Percentiles rank a stretch among this genome's conserved stretches.
These are phyloP conservation scores for Corythornis vintsioides DNA, from an alignment of 2,113 vertebrate genomes.

Conservation along the genomic window DNA sequence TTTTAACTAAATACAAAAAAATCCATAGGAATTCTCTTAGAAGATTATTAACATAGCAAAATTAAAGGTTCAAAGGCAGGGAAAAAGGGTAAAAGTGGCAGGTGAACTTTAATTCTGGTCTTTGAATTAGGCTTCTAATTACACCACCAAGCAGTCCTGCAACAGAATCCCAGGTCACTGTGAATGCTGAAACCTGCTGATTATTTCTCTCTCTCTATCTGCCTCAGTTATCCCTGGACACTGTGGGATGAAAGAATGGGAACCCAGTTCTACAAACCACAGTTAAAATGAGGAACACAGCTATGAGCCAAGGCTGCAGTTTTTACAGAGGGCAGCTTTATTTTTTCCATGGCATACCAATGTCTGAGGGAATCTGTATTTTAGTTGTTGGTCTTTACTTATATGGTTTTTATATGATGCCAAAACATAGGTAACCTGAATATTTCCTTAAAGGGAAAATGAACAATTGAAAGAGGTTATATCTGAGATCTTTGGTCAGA, in stretches of 20 bases:
- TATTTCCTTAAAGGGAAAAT: neutral
- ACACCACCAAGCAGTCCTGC: neutral
- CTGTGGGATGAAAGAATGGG: neutral
- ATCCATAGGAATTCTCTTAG: neutral
- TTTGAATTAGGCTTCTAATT: neutral
- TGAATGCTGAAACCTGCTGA: neutral
- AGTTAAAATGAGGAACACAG: neutral
- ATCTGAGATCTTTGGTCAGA: neutral
- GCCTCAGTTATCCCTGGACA: neutral
- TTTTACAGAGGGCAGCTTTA: neutral
- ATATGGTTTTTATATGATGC: neutral
- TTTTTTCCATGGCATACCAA: neutral
- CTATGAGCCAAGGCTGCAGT: neutral
- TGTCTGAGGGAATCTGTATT: neutral
- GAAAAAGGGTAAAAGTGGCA: neutral
- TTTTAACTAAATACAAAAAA: neutral
- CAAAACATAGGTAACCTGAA: neutral
- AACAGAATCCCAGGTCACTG: neutral
- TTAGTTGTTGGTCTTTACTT: neutral
- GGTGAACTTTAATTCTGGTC: neutral
- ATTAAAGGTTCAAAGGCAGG: neutral
- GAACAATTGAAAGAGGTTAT: neutral
- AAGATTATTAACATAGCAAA: neutral
- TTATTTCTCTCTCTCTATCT: rapidly evolving
- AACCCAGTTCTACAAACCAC: neutral